phyloP scores from a whole-genome alignment of 2,888 invertebrate species.

The Trachelus iudaicus region DNA sequence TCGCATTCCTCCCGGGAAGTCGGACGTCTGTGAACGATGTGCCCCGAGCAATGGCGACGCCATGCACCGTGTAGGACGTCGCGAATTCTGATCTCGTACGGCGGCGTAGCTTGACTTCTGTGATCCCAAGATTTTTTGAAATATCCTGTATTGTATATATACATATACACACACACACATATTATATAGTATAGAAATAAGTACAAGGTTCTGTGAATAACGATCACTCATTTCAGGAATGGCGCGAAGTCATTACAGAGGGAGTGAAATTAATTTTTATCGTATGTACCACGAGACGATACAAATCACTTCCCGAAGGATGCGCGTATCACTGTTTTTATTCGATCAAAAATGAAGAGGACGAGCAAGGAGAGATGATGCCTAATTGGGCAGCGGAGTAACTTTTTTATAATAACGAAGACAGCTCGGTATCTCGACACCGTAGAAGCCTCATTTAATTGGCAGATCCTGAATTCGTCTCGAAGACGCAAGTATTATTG shows the following conservation, averaged over 20 bases:
- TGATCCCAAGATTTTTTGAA: background rate
- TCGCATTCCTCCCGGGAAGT: slow-evolving; percentile 38
- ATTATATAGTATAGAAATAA: too few relatives aligned
- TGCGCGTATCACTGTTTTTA: too few relatives aligned
- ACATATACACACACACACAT: too few relatives aligned
- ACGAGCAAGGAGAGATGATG: slow-evolving; percentile 5
- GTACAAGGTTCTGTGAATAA: too few relatives aligned
- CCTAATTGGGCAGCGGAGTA: slow-evolving; percentile 23
- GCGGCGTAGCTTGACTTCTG: background rate
- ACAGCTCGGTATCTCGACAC: slow-evolving; percentile 10
- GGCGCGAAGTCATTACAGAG: too few relatives aligned
- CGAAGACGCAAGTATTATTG: background rate
- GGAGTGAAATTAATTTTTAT: too few relatives aligned
- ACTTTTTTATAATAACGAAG: slow-evolving; percentile 21
- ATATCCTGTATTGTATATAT: too few relatives aligned
- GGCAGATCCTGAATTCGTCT: slow-evolving; percentile 16
- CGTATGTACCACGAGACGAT: too few relatives aligned
- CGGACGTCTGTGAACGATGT: slow-evolving; percentile 25
- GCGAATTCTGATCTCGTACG: slow-evolving; percentile 2
- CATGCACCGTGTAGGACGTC: background rate
- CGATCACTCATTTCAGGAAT: too few relatives aligned
- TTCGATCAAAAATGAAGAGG: background rate
- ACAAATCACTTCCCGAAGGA: too few relatives aligned
- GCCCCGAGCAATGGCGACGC: slow-evolving; percentile 6
- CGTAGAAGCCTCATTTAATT: slow-evolving; percentile 27